Evolutionary conservation across 2,888 invertebrate species (phyloP), one percentile per base, ranked within the genome.

Genomic region (Dicranocentrus wangi): DNA sequence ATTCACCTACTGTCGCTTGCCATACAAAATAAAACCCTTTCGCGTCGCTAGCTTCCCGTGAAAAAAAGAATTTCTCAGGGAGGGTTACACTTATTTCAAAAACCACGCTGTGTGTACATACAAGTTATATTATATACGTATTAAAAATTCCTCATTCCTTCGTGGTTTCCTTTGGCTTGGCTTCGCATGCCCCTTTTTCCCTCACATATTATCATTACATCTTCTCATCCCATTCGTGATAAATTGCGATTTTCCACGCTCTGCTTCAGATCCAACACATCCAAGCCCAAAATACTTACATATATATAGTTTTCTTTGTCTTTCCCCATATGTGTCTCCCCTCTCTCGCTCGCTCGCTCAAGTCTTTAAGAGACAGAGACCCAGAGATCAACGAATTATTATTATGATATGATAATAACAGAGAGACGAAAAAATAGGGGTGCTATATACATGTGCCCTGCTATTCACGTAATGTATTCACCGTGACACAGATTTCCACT

Each of bases 181-280:
- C n/a, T n/a, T n/a, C n/a, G 15, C 58, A 23, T 25, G 58, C 58
- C 58, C 58, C 58, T 25, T 58, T 3, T 23, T 3, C 19, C 60
- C 13, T 60, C 28, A 1, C 42, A 17, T n/a, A n/a, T n/a, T 32
- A 8, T 73, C 61, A 15, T 55, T 10, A 10, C 25, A 15, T 27
- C 21, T 53, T 21, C n/a, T 58, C 32, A 19, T 42, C 21, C 39
- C 15, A 27, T 51, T 61, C 71, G 42, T 72, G 79, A 79, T 79
- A 72, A 79, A 79, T 66, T 79, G 79, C 65, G 63, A 79, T 79
- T 79, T 79, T 71, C 65, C 60, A 79, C 72, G 79, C 79, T 72
- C 79, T 72, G 79, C 66, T 72, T 79, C 71, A 66, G 27, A 55
- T 55, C 43, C 79, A 79, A 70, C 71, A 66, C 27, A 42, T 65